phyloP scores from a whole-genome alignment of 2,113 vertebrate species.

The Turnix velox region DNA sequence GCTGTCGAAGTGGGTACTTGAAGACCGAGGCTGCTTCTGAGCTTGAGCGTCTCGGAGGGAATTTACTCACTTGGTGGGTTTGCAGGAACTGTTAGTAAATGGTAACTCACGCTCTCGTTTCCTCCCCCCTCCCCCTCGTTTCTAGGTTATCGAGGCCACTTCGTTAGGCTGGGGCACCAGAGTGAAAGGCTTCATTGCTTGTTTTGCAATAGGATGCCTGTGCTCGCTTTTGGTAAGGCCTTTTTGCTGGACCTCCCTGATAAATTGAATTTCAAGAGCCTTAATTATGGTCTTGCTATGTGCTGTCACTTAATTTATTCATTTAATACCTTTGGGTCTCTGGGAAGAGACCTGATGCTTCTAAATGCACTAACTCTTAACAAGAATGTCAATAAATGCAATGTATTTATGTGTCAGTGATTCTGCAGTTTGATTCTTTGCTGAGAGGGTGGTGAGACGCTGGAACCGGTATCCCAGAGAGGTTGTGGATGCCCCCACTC shows the following conservation, averaged over 20 bases:
- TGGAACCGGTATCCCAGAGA: no score
- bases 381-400: not conserved
- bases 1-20: rapidly evolving
- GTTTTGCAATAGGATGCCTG: conserved; percentile 70
- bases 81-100: rapidly evolving
- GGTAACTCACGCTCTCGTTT: not conserved
- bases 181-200: conserved; percentile 73
- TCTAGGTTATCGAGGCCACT: conserved; percentile 65
- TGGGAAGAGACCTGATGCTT: not conserved
- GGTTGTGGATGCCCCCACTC: no score
- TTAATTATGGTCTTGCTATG: not conserved
- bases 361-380: not conserved
- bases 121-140: not conserved
- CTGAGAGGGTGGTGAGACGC: no score
- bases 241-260: not conserved
- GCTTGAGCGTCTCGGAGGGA: rapidly evolving
- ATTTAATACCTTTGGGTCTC: not conserved
- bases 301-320: not conserved
- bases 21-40: rapidly evolving
- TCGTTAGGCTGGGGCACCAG: conserved; percentile 71
- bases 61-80: rapidly evolving
- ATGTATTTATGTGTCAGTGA: not conserved
- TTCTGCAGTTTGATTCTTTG: not conserved
- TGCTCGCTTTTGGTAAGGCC: conserved; percentile 75
- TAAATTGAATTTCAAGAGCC: not conserved